Percentiles rank a stretch among this genome's conserved stretches.
These are phyloP conservation scores for Engystomops pustulosus DNA, from an alignment of 2,113 vertebrate genomes.

Conservation along the genomic window DNA sequence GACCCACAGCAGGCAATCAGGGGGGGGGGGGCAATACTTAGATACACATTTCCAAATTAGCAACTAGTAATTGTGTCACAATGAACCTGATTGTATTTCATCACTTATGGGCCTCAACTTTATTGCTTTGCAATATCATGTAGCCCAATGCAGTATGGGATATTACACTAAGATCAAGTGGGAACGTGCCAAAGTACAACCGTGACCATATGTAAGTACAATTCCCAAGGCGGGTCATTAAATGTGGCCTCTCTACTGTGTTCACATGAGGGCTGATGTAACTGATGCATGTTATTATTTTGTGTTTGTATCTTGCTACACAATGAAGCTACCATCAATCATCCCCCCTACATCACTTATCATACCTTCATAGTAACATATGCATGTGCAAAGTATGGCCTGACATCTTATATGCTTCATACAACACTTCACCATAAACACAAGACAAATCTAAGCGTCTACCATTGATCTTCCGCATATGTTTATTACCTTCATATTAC, in stretches of 20 bases:
- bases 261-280: not conserved
- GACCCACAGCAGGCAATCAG: not conserved
- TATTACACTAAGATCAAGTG: not conserved
- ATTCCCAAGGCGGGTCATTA: not conserved
- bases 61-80: not conserved
- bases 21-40: not conserved
- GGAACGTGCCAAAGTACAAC: not conserved
- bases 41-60: not conserved
- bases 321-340: not conserved
- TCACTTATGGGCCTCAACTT: too few relatives aligned
- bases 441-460: not conserved
- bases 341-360: not conserved
- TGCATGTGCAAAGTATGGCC: not conserved
- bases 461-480: not conserved
- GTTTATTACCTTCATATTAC: not conserved
- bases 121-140: not conserved
- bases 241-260: not conserved
- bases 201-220: not conserved
- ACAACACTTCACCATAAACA: not conserved
- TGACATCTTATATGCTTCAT: not conserved
- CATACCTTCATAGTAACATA: not conserved
- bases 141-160: not conserved
- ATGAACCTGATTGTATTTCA: not conserved
- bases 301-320: not conserved
- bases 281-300: not conserved